Base-by-base conservation (phyloP, 2,888 invertebrate genomes). In the Ashinkailepas kermadecensis region DNA sequence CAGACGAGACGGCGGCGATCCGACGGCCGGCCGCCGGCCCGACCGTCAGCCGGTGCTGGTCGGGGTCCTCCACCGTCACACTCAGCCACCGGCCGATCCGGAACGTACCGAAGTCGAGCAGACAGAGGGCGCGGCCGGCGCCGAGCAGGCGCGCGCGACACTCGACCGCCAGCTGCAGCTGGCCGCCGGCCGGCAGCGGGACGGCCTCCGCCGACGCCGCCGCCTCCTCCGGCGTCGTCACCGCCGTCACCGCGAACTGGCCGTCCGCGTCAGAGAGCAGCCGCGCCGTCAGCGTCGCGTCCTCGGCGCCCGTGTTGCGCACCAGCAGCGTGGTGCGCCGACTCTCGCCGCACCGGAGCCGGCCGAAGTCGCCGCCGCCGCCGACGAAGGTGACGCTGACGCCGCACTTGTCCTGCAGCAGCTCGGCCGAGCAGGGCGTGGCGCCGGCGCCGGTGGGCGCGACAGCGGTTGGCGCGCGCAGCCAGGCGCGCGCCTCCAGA, bases 81-180 rank as follows among this genome's bases (percentile, higher is more conserved):
- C 65, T 81, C 15, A 82, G 74, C 39, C 82, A 67, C 23, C 83
- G 79, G 23, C 83, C 82, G 64, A 83, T 80, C 23, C 65, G 81
- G 67, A 83, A 83, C 9, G 65, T 59, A 18, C 79, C 82, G 59
- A 82, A 82, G n/a, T 83, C 81, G 79, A 82, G 81, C 58, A 82
- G 58, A 56, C 82, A 83, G 59, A 82, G 78, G 15, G 80, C 79
- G n/a, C 79, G 81, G 8, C 58, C 64, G 21, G 59, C 23, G 39
- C 82, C 83, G 11, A 82, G 81, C 25, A 81, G 74, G 1, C 18
- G 54, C 21, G 74, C 74, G 56, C 21, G 74, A 15, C 54, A 74
- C 56, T 74, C 56, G 10, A 74, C 74, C 15, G 25, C 23, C 39
- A 70, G 39, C 12, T 25, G 15, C 15, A 15, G 39, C 39, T 15